Evolutionary conservation across 2,113 vertebrate species (phyloP).

Genomic region (Apaloderma vittatum): DNA sequence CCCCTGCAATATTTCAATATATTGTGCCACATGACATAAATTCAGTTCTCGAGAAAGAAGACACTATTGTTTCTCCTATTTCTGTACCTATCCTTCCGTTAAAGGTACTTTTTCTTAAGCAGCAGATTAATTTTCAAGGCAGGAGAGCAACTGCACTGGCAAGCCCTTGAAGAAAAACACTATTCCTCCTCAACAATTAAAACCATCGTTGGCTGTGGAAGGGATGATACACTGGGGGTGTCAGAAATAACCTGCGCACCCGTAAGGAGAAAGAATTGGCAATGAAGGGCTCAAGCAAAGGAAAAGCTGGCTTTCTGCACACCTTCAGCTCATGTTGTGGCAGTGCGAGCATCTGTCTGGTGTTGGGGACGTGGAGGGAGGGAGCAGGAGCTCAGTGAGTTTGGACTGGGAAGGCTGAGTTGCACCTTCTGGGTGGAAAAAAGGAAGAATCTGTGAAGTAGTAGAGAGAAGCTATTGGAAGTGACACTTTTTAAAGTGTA

Average conservation of each 20-base stretch:
- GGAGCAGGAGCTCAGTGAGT: background rate
- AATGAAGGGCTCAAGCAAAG: accelerated
- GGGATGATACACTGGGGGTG: background rate
- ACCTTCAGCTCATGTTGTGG: accelerated
- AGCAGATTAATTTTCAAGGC: background rate
- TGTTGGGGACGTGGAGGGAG: accelerated
- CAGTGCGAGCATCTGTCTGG: background rate
- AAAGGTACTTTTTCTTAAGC: background rate
- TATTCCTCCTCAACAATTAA: background rate
- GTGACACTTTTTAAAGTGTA: background rate
- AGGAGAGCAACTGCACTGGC: background rate
- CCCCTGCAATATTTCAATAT: background rate
- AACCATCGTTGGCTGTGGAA: background rate
- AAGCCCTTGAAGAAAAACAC: background rate
- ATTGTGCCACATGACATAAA: background rate
- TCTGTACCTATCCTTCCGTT: background rate
- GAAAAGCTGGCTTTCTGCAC: background rate
- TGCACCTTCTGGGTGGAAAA: background rate
- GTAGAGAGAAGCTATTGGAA: background rate
- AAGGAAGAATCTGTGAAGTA: background rate
- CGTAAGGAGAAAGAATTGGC: background rate
- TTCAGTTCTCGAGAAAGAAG: background rate
- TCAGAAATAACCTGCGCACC: background rate
- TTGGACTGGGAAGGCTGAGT: background rate
- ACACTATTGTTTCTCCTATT: background rate